Percentiles rank a stretch among this genome's conserved stretches.
These are phyloP conservation scores for Callimorpha dominula DNA, from an alignment of 2,888 invertebrate species.

Conservation along the genomic window DNA sequence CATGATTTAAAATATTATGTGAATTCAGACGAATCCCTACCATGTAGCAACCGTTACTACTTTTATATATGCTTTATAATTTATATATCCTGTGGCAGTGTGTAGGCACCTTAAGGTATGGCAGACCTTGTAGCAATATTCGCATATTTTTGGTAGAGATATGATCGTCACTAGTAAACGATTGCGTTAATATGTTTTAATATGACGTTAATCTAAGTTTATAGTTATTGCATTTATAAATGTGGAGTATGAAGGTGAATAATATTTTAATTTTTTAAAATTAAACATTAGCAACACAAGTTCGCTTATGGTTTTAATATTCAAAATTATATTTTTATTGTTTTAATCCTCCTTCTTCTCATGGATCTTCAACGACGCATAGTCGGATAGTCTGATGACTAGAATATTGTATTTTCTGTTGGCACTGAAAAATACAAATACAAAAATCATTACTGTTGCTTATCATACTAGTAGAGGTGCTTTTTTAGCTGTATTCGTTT, in stretches of 20 bases:
- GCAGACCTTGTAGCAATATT: conserved; percentile 13
- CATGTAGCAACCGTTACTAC: not conserved
- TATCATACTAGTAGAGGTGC: too few species aligned
- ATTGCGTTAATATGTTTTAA: conserved; percentile 43
- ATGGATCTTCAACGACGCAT: too few species aligned
- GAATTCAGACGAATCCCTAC: not conserved
- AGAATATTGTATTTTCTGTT: too few species aligned
- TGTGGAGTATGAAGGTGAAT: conserved; percentile 11
- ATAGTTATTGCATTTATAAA: conserved; percentile 29
- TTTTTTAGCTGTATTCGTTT: too few species aligned
- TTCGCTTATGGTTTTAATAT: too few species aligned
- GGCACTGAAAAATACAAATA: too few species aligned
- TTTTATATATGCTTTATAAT: not conserved
- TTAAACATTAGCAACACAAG: too few species aligned
- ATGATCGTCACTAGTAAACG: conserved; percentile 38
- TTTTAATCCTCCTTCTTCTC: too few species aligned
- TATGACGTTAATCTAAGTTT: conserved; percentile 43
- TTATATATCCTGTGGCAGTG: not conserved
- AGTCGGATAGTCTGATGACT: too few species aligned
- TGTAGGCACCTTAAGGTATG: conserved; percentile 18
- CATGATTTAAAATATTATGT: too few species aligned
- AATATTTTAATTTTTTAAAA: not conserved
- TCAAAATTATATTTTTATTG: too few species aligned
- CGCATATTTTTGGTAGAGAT: conserved; percentile 38
- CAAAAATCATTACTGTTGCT: too few species aligned